Conservation (phyloP, 1,140 invertebrate genomes). For the Lordiphosa stackelbergi region DNA sequence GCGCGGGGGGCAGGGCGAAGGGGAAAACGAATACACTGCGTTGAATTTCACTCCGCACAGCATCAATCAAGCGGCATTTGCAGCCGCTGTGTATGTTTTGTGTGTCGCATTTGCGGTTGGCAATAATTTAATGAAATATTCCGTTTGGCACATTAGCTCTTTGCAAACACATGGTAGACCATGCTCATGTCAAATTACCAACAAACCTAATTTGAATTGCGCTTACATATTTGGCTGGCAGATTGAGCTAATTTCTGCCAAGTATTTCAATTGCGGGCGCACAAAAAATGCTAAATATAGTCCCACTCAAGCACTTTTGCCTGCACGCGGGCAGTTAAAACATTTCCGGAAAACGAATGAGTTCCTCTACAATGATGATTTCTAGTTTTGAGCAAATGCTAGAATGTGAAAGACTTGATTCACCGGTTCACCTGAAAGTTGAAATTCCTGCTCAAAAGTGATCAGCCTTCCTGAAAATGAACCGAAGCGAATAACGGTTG, state of each 20-base stretch:
- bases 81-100: constrained; percentile 7
- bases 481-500: too few species aligned
- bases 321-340: constrained; percentile 55
- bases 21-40: constrained; percentile 1
- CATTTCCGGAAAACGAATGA: constrained; percentile 40
- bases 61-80: constrained; percentile 64
- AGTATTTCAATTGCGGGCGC: constrained; percentile 30
- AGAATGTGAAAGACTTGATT: too few species aligned
- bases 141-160: constrained; percentile 47
- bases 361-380: constrained; percentile 2
- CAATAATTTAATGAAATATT: constrained; percentile 69
- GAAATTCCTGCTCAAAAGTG: too few species aligned
- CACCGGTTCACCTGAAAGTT: too few species aligned
- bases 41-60: constrained; percentile 17
- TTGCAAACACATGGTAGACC: constrained; percentile 12
- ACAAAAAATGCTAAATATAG: constrained; percentile 18
- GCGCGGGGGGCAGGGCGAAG: too few species aligned
- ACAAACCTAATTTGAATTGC: constrained; percentile 49
- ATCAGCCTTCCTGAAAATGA: too few species aligned
- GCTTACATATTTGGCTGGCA: constrained; percentile 47
- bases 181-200: constrained; percentile 16
- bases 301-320: constrained; percentile 33
- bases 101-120: constrained; percentile 31
- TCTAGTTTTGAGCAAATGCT: too few species aligned
- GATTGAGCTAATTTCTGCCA: constrained; percentile 45